Evolutionary conservation across 2,888 invertebrate species (phyloP).

Genomic region (Morpho achilles): DNA sequence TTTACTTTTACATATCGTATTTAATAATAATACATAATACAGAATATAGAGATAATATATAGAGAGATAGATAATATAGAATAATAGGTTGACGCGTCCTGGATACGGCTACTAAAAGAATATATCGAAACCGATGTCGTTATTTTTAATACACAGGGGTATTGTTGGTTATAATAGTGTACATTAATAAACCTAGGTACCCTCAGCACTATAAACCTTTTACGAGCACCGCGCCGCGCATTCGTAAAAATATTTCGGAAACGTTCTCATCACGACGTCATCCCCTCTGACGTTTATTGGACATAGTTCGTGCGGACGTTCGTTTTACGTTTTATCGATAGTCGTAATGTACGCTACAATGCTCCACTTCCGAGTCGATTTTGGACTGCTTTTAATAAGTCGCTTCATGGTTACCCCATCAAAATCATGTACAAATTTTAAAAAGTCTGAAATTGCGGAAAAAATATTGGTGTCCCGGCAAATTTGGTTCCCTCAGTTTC

Average conservation of each 20-base stretch:
- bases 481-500: too few species aligned
- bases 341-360: conserved; percentile 34
- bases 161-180: conserved; percentile 31
- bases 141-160: conserved; percentile 21
- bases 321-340: conserved; percentile 43
- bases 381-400: conserved; percentile 15
- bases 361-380: conserved; percentile 20
- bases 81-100: too few species aligned
- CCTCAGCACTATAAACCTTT: conserved; percentile 60
- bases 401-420: too few species aligned
- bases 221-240: conserved; percentile 61
- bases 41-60: too few species aligned
- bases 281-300: conserved; percentile 40
- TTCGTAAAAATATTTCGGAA: conserved; percentile 70
- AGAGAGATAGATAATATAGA: too few species aligned
- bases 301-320: conserved; percentile 30
- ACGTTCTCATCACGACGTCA: conserved; percentile 42
- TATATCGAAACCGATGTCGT: conserved; percentile 14
- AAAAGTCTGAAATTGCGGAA: too few species aligned
- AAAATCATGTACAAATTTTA: too few species aligned
- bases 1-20: too few species aligned
- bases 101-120: too few species aligned
- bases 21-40: too few species aligned
- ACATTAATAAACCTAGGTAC: conserved; percentile 60
- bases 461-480: too few species aligned